These are phyloP conservation scores for Clarias laeviceps DNA, from an alignment of 2,797 vertebrate genomes.

Conservation along the genomic window DNA sequence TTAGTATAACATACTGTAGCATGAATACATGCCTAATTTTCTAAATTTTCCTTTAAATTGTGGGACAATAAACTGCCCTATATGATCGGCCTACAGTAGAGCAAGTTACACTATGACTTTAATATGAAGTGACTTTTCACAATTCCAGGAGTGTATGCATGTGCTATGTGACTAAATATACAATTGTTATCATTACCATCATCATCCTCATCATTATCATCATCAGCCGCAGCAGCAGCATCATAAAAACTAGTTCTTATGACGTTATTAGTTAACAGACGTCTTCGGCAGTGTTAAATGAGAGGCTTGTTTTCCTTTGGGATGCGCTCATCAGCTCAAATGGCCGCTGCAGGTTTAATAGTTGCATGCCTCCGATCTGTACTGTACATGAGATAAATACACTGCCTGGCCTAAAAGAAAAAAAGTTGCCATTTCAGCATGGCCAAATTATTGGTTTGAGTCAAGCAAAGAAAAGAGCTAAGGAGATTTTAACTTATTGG, in stretches of 20 bases:
- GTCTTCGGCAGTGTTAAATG: slow-evolving; percentile 63
- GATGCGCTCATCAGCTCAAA: slow-evolving; percentile 47
- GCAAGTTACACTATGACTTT: neutral
- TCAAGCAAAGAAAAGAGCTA: no score
- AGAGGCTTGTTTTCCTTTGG: slow-evolving; percentile 48
- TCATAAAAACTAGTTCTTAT: neutral
- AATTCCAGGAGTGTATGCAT: neutral
- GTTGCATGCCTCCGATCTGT: slow-evolving; percentile 18
- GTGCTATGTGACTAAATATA: neutral
- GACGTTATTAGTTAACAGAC: slow-evolving; percentile 41
- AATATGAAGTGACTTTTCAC: neutral
- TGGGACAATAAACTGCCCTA: no score
- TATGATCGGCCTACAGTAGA: neutral
- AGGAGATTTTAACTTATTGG: no score
- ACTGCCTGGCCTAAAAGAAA: neutral
- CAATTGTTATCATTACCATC: slow-evolving; percentile 28
- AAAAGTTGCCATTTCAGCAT: no score
- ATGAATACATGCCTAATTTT: neutral
- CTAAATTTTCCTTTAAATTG: neutral
- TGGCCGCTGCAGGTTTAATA: slow-evolving; percentile 43
- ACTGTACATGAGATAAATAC: slow-evolving; percentile 23
- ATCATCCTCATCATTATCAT: slow-evolving; percentile 11
- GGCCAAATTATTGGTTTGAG: no score
- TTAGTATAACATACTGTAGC: neutral
- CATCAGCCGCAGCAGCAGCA: slow-evolving; percentile 15